Evolutionary conservation across 37 sponge, comb jelly and placozoan genomes (phyloP), one percentile per base, ranked within the genome.

Genomic region (Eunapius fragilis): DNA sequence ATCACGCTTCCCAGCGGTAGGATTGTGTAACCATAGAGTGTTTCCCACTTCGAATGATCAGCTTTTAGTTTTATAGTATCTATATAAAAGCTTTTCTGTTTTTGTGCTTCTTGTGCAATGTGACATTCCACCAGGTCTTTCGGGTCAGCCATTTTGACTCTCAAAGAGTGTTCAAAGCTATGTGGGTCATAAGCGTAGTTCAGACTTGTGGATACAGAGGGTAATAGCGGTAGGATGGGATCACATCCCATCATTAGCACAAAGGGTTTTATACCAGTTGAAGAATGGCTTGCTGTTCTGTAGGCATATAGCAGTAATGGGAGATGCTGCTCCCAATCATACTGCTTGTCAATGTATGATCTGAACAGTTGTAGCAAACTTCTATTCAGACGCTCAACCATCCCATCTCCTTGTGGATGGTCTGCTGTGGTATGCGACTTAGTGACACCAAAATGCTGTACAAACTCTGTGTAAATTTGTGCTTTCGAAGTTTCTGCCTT

Each of bases 371-470:
- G 87, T 2, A 89, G 70, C 4, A 93, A 75, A 10, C 80, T 72
- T 24, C 87, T 47, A 79, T 92, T 88, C 23, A 88, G 81, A 25
- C 80, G 45, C 76, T 92, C 93, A n/a, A 92, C 93, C 89, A 92
- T 88, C 22, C 92, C 86, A 85, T 90, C 86, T 67, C 82, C 81
- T 90, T 90, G 91, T 4, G 91, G 86, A 48, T 85, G 86, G 32
- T 86, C 81, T 34, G 90, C 76, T 36, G 86, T 80, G 17, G 91
- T 81, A 24, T 78, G 37, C 14, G 91, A 37, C 35, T 85, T 90
- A 6, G 28, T 58, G 12, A 92, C 37, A 22, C 92, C 92, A 69
- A n/a, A 92, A 88, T 10, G 76, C 76, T 68, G 80, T 50, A 22
- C 71, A 68, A 36, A 74, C 49, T 41, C 79, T 45, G 28, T 32